These are phyloP conservation scores for Aptenodytes forsteri DNA, from an alignment of 2,113 vertebrate species.

Conservation along the genomic window DNA sequence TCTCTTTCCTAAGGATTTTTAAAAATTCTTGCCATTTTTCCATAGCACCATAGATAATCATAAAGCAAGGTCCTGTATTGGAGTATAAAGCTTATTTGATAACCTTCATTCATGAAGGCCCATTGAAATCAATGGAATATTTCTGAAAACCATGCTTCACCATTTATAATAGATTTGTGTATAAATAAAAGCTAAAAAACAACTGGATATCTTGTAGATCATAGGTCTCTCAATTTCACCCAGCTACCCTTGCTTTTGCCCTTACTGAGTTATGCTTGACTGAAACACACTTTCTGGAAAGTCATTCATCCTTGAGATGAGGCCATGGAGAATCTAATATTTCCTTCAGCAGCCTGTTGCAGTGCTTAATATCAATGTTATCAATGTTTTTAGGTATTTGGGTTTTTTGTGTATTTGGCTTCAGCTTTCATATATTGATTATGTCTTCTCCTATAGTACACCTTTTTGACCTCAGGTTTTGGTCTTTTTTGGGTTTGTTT, in stretches of 20 bases:
- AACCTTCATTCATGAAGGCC: not conserved
- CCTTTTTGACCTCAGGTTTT: not conserved
- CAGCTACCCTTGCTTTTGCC: not conserved
- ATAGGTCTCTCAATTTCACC: not conserved
- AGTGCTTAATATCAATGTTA: not conserved
- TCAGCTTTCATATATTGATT: not conserved
- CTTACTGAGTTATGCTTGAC: not conserved
- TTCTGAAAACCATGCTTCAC: not conserved
- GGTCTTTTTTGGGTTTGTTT: not conserved
- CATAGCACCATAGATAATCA: not conserved
- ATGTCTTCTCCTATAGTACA: not conserved
- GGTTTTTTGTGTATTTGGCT: not conserved
- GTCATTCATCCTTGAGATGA: not conserved
- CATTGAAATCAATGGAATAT: not conserved
- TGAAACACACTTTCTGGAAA: not conserved
- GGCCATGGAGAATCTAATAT: not conserved
- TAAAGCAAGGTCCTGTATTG: not conserved
- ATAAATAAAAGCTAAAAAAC: not conserved
- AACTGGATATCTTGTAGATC: not conserved
- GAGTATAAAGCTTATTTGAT: not conserved
- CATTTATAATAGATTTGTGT: not conserved
- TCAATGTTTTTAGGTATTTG: not conserved
- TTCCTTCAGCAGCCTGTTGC: not conserved
- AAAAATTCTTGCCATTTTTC: not conserved
- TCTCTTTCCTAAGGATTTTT: not conserved